A percentile compares a stretch with the other conserved stretches of the same genome.
Conservation (phyloP, 53 echinoderm and acorn worm species). For the Apostichopus leukothele region DNA sequence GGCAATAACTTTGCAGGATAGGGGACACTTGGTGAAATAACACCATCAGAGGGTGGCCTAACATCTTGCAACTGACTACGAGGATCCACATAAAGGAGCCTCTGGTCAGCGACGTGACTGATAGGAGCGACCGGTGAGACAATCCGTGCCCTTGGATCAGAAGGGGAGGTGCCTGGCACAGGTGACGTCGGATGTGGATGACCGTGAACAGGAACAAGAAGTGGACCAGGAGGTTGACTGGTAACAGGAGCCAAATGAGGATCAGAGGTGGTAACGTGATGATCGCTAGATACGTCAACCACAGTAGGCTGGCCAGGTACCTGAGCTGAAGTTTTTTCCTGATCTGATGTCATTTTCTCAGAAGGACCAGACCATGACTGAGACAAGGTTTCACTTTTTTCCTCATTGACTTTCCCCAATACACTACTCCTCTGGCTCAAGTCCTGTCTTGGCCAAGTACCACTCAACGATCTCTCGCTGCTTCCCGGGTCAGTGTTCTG, state of each 20-base stretch:
- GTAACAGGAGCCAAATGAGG: background rate
- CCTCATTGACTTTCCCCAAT: background rate
- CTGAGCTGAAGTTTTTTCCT: constrained; percentile 10
- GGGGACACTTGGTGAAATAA: background rate
- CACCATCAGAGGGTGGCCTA: background rate
- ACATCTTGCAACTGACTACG: background rate
- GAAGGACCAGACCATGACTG: constrained; percentile 26
- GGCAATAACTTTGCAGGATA: constrained; percentile 35
- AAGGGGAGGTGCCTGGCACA: background rate
- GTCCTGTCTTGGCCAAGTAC: constrained; percentile 38
- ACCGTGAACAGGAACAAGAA: background rate
- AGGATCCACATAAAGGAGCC: background rate
- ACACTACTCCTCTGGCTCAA: background rate
- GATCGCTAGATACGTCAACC: background rate
- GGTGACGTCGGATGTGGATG: background rate
- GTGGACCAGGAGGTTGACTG: background rate
- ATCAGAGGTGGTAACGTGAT: background rate
- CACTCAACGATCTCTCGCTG: background rate
- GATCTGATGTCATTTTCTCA: background rate
- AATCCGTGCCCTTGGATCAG: background rate
- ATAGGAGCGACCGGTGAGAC: background rate
- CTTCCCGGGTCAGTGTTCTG: constrained; percentile 63
- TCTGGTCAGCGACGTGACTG: background rate
- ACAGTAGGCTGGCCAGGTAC: background rate
- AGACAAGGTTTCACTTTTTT: constrained; percentile 5